These are phyloP conservation scores for Nemotelus nigrinus DNA, from an alignment of 2,888 invertebrate species.

Conservation along the genomic window DNA sequence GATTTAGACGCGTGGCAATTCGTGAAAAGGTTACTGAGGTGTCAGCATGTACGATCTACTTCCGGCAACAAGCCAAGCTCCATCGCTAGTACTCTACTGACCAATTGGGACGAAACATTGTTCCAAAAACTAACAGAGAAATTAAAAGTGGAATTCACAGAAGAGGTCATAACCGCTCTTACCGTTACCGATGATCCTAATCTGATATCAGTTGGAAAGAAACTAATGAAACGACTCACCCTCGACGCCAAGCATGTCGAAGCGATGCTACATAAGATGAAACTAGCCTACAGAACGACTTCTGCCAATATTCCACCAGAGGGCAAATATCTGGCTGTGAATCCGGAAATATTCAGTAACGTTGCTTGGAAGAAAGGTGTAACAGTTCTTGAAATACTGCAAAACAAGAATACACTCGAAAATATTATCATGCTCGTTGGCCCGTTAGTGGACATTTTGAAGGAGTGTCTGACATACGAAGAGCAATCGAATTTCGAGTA, in stretches of 20 bases:
- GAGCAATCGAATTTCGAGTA: constrained; percentile 87
- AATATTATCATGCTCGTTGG: constrained; percentile 76
- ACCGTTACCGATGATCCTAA: constrained; percentile 70
- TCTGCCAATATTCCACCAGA: neutral
- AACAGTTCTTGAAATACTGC: constrained; percentile 83
- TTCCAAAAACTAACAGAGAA: constrained; percentile 66
- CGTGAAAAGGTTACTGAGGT: constrained; percentile 68
- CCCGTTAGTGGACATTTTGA: constrained; percentile 79
- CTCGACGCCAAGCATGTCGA: constrained; percentile 72
- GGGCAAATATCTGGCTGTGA: constrained; percentile 35
- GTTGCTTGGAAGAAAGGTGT: constrained; percentile 82
- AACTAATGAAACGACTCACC: constrained; percentile 73
- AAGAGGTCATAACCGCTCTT: constrained; percentile 68
- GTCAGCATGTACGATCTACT: constrained; percentile 63
- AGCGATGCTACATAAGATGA: constrained; percentile 71
- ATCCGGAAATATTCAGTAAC: constrained; percentile 68
- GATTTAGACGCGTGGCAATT: constrained; percentile 68
- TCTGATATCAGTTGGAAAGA: constrained; percentile 71
- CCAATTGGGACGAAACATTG: constrained; percentile 56
- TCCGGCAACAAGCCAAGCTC: constrained; percentile 57
- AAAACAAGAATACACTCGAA: constrained; percentile 82
- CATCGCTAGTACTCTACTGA: constrained; percentile 59
- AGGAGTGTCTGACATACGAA: constrained; percentile 82
- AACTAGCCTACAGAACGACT: constrained; percentile 60
- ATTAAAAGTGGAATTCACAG: constrained; percentile 66